Percentiles rank a stretch among this genome's conserved stretches.
Conservation (phyloP, 53 echinoderm and acorn worm species). For the Glandiceps talaboti region DNA sequence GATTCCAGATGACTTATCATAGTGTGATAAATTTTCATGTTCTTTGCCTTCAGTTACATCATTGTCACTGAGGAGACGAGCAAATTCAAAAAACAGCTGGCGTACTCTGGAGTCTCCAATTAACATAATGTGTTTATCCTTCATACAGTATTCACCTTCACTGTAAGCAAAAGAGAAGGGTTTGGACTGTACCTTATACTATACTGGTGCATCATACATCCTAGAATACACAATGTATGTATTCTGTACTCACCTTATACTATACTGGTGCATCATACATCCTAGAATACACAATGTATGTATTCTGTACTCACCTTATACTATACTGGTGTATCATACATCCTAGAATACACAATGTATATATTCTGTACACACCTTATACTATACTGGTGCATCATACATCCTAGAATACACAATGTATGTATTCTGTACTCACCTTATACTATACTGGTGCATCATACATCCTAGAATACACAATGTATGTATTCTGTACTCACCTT, state of each 20-base stretch:
- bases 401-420: too few relatives aligned
- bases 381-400: slow-evolving; percentile 76
- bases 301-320: slow-evolving; percentile 46
- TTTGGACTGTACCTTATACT: slow-evolving; percentile 40
- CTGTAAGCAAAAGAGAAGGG: too few relatives aligned
- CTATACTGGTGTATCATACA: slow-evolving; percentile 83
- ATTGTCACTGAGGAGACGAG: slow-evolving; percentile 4
- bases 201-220: slow-evolving; percentile 87
- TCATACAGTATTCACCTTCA: slow-evolving; percentile 41
- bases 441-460: slow-evolving; percentile 68
- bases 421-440: too few relatives aligned
- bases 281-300: too few relatives aligned
- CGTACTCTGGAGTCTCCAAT: slow-evolving; percentile 80
- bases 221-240: too few relatives aligned
- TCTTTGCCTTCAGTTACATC: slow-evolving; percentile 27
- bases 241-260: slow-evolving; percentile 42
- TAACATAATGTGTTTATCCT: slow-evolving; percentile 30
- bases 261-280: slow-evolving; percentile 82
- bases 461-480: too few relatives aligned
- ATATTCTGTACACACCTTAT: too few relatives aligned
- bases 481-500: too few relatives aligned
- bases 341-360: too few relatives aligned
- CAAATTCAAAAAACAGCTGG: slow-evolving; percentile 54
- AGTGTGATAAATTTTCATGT: not conserved
- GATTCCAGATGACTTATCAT: not conserved